Evolutionary conservation across 2,888 invertebrate species (phyloP), one percentile per base, ranked within the genome.

Genomic region (Phanerotoma sp.): DNA sequence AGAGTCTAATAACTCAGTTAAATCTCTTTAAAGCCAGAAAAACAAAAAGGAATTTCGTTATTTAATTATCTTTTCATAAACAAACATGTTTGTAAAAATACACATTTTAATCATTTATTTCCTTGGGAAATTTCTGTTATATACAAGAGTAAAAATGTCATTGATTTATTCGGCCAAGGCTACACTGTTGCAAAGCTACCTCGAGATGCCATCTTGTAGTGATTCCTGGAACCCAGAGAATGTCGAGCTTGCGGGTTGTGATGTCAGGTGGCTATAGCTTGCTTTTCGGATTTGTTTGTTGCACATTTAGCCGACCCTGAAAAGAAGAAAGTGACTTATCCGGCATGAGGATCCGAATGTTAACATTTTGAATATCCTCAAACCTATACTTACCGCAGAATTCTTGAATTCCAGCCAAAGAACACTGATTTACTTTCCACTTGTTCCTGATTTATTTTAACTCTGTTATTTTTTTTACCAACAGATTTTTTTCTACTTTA

Each of bases 341-440:
- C 11, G 41, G 42, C 42, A 10, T 42, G n/a, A 45, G 13, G 16
- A 33, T 20, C 16, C 25, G 5, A 13, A 35, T 32, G 35, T 15
- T 22, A 13, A 13, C 15, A 20, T 32, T 15, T 33, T 13, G n/a
- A 21, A 16, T 22, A 47, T 10, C 46, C 18, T 40, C 32, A 46
- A 50, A 50, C 16, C 48, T 37, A 38, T 47, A 49, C 15, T 48
- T 42, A 40, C 51, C 55, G 35, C 47, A 48, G 40, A 57, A 60
- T 51, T 58, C 58, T 60, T 62, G 62, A 56, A 53, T 30, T 35
- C n/a, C 38, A 20, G 56, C 62, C 58, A 58, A 60, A 44, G 42
- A 51, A 32, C 33, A 44, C 42, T 57, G 32, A 32, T 40, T 44
- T 33, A 51, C 30, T 30, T 13, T 33, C 22, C 28, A 25, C 13